A percentile compares a stretch with the other conserved stretches of the same genome.
These are phyloP conservation scores for Yponomeuta sedellus DNA, from an alignment of 2,888 invertebrate genomes.

Conservation along the genomic window DNA sequence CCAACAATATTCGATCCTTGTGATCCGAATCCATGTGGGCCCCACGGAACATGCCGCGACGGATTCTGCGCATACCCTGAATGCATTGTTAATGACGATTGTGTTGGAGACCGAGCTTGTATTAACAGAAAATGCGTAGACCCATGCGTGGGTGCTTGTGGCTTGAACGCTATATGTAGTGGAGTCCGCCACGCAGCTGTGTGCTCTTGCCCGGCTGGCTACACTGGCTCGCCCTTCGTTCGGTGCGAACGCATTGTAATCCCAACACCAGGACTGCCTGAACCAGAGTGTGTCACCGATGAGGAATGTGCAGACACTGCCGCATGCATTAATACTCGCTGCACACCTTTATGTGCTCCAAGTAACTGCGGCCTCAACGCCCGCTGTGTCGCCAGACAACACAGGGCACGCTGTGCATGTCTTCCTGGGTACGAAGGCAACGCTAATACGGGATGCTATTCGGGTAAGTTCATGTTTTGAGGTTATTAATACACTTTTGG, in stretches of 20 bases:
- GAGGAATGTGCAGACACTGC: slow-evolving; percentile 88
- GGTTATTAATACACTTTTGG: too few species aligned
- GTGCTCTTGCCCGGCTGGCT: slow-evolving; percentile 88
- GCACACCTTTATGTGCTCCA: slow-evolving; percentile 84
- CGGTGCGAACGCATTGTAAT: slow-evolving; percentile 76
- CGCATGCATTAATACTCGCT: slow-evolving; percentile 86
- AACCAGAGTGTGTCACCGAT: slow-evolving; percentile 86
- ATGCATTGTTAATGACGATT: slow-evolving; percentile 91
- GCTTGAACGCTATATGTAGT: slow-evolving; percentile 89
- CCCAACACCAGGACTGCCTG: slow-evolving; percentile 62
- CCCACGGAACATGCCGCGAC: slow-evolving; percentile 80
- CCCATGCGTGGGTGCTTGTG: slow-evolving; percentile 89
- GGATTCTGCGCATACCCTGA: slow-evolving; percentile 86
- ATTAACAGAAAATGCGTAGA: slow-evolving; percentile 89
- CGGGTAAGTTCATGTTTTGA: slow-evolving; percentile 63
- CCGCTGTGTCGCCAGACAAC: slow-evolving; percentile 85
- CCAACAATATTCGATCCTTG: slow-evolving; percentile 74
- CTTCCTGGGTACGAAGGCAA: slow-evolving; percentile 89
- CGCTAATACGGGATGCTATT: slow-evolving; percentile 85
- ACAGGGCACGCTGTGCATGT: slow-evolving; percentile 89
- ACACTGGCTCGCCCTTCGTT: slow-evolving; percentile 85
- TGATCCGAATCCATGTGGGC: slow-evolving; percentile 83
- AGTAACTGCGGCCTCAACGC: slow-evolving; percentile 86
- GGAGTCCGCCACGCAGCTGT: slow-evolving; percentile 83
- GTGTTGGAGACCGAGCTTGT: slow-evolving; percentile 87